phyloP scores from a whole-genome alignment of 2,113 vertebrate genomes.

The Halcyon senegalensis region DNA sequence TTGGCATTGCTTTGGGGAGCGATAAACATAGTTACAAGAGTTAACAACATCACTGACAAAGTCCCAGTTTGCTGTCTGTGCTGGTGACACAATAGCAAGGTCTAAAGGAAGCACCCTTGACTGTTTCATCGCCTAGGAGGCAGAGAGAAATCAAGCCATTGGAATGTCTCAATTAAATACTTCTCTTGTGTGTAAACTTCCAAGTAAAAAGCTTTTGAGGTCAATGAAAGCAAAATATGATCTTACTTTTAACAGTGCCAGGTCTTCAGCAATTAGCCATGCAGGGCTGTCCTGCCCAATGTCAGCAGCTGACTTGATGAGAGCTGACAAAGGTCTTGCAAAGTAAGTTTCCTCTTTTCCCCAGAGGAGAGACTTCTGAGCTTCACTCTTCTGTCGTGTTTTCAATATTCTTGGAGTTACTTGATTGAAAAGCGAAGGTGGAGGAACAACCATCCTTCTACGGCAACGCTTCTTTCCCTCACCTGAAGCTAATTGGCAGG shows the following conservation, averaged over 20 bases:
- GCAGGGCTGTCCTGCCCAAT: constrained; percentile 83
- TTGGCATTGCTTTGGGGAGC: constrained; percentile 87
- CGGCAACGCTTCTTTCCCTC: constrained; percentile 88
- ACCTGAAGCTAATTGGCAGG: constrained; percentile 69
- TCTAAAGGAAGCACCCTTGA: constrained; percentile 85
- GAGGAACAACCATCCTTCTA: constrained; percentile 83
- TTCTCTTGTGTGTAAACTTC: background rate
- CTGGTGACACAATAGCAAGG: constrained; percentile 83
- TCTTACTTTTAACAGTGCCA: constrained; percentile 87
- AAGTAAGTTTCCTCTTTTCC: constrained; percentile 86
- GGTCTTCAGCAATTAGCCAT: constrained; percentile 91
- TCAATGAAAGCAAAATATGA: background rate
- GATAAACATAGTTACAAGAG: constrained; percentile 86
- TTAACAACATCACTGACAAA: constrained; percentile 88
- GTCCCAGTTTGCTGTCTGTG: constrained; percentile 90
- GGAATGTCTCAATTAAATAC: background rate
- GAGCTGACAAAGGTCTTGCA: constrained; percentile 83
- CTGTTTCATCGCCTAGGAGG: constrained; percentile 84
- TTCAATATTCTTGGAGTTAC: constrained; percentile 80
- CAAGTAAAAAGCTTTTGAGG: background rate
- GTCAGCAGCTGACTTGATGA: constrained; percentile 82
- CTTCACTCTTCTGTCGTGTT: constrained; percentile 82
- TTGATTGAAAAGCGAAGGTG: constrained; percentile 86
- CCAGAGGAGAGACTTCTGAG: constrained; percentile 87
- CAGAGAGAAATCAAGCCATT: background rate